Base-by-base conservation (phyloP, 2,888 invertebrate genomes). In the Cartodere bifasciata region DNA sequence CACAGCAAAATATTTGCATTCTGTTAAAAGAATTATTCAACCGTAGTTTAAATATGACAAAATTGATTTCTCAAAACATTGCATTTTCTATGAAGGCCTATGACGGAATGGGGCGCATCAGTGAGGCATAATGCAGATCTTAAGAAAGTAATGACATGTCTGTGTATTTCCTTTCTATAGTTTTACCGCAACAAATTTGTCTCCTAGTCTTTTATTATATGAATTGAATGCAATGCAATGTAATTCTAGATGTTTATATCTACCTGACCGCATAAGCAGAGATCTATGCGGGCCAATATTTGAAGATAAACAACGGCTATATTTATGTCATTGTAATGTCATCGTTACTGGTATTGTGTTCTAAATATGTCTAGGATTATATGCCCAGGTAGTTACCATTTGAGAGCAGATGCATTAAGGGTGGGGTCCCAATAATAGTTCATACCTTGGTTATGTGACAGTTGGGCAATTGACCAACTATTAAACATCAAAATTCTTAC, bases 281-380 rank as follows among this genome's bases (percentile, higher is more conserved):
- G 44, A 47, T 52, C 26, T 52, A 52, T 52, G 41, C 48, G 42
- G 47, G 42, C 48, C 46, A 48, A 53, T 52, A 48, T 51, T 48
- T 39, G 43, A 52, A 57, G 55, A 57, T 56, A 56, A 55, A 57
- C 54, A 53, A 46, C 50, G 45, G 47, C 51, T 55, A 58, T 55
- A 58, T 58, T 57, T 57, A 55, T 57, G 58, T 58, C 57, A 58
- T 58, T 55, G 53, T 55, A 55, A 56, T 56, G 57, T 56, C 56
- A 54, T 53, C 53, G 50, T 52, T 46, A 47, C 48, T 44, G 46
- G 47, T 49, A 51, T 55, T 52, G 53, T 56, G 52, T 50, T 50
- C 53, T 50, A 47, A 53, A 53, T 54, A 52, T 52, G 49, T 43
- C 41, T 44, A 29, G 27, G 31, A 35, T 29, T 35, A 35, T 35